Conservation (phyloP, 30 jellyfish, hydroid and myxozoan species). For the Aurelia sp. region DNA sequence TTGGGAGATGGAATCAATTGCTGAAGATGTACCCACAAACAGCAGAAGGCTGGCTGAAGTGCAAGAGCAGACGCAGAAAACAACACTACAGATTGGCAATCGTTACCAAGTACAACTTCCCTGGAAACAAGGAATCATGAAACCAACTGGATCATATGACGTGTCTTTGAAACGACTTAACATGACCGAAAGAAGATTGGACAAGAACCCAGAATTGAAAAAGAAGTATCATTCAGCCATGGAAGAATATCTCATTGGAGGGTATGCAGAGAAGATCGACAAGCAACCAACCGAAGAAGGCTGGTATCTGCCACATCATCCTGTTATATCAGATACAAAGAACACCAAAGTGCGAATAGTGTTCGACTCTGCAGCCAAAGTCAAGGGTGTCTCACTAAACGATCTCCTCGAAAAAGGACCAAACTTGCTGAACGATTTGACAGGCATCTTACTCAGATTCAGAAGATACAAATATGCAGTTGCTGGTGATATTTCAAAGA, state of each 20-base stretch:
- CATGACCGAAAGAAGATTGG: slow-evolving; percentile 9
- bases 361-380: too few relatives aligned
- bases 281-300: too few relatives aligned
- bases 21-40: not conserved
- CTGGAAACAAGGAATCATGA: not conserved
- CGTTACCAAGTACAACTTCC: too few relatives aligned
- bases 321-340: too few relatives aligned
- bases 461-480: slow-evolving; percentile 42
- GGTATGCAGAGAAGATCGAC: too few relatives aligned
- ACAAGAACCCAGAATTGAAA: not conserved
- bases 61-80: slow-evolving; percentile 1
- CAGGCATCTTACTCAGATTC: slow-evolving; percentile 50
- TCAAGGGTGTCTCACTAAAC: too few relatives aligned
- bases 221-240: too few relatives aligned
- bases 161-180: slow-evolving; percentile 10
- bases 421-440: slow-evolving; percentile 46
- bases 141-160: slow-evolving; percentile 20
- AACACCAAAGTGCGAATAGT: slow-evolving; percentile 18
- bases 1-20: not conserved
- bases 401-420: too few relatives aligned
- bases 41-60: slow-evolving; percentile 24
- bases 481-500: not conserved
- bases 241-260: too few relatives aligned
- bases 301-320: too few relatives aligned
- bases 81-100: not conserved